Evolutionary conservation across 2,113 vertebrate species (phyloP).

Genomic region (Platysternon megacephalum): DNA sequence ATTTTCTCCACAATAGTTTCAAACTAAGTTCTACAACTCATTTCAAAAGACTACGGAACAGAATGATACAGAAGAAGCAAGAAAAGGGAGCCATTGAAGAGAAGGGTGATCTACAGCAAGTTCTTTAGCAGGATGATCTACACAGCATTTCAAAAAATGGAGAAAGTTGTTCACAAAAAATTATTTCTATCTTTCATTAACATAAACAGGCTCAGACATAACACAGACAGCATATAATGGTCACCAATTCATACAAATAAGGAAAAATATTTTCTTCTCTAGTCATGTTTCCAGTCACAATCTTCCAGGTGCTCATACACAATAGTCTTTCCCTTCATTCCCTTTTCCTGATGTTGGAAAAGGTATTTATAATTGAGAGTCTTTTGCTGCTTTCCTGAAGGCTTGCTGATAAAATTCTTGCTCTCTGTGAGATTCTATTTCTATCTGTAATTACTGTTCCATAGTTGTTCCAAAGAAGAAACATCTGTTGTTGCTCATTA

Average conservation of each 20-base stretch:
- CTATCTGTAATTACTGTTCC: conserved; percentile 65
- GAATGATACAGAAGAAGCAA: neutral
- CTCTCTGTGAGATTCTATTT: conserved; percentile 61
- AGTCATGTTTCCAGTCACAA: too few relatives aligned
- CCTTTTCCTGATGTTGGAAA: neutral
- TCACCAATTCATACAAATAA: neutral
- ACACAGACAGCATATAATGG: neutral
- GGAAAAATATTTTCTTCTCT: neutral
- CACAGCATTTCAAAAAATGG: neutral
- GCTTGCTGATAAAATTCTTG: conserved; percentile 47
- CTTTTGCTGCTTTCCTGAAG: conserved; percentile 53
- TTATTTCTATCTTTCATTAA: neutral
- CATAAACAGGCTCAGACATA: neutral
- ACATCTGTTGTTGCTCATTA: conserved; percentile 71
- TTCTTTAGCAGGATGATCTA: neutral
- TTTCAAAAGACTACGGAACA: neutral
- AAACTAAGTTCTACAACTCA: neutral
- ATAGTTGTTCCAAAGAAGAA: conserved; percentile 59
- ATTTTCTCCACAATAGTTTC: too few relatives aligned
- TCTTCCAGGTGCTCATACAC: neutral
- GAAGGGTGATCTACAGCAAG: too few relatives aligned
- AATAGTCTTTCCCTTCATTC: neutral
- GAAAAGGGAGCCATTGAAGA: neutral
- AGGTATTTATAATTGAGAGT: conserved; percentile 13
- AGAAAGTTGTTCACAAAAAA: neutral